Evolutionary conservation across 2,888 invertebrate genomes (phyloP), one percentile per base, ranked within the genome.

Genomic region (Drosophila anomelani): DNA sequence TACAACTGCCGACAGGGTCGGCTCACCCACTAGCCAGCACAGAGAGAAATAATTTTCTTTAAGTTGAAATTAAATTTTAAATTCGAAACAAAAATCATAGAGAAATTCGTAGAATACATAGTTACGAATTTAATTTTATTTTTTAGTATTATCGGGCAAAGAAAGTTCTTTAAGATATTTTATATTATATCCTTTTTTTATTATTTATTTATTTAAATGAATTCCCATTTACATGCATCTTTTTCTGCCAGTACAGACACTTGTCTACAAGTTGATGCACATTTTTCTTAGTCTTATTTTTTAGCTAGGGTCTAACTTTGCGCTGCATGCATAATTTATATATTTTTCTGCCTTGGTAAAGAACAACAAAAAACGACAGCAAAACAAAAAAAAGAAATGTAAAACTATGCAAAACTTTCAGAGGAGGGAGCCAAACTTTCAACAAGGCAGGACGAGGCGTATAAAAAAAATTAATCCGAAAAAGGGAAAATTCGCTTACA

Each of bases 371-470:
- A 70, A 80, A 85, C 2, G 44, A 15, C 23, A 44, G 44, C 32
- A 34, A 49, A 1, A 5, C 4, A 10, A 20, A 67, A 62, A 67
- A 63, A 68, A 67, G 61, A 63, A 79, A 85, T 86, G 85, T 78
- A 87, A 87, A 85, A 85, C 85, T 85, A 87, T 87, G 85, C 83
- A 78, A 77, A 86, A 87, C 83, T 86, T 85, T 75, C 53, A 17
- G 60, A 46, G 54, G 15, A 44, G 43, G 53, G 23, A 47, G 34
- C 29, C 32, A 56, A 73, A 74, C 73, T 73, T 73, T 73, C 54
- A 43, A 55, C 81, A 70, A 61, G 55, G 29, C 43, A 34, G 43
- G 20, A 12, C n/a, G 29, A 57, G 36, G 67, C 59, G 54, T 44
- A 53, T 38, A 47, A 69, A 75, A 78, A 82, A 85, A 86, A 78